A percentile compares a stretch with the other conserved stretches of the same genome.
Conservation (phyloP, 53 echinoderm and acorn worm species). For the Actinopyga echinites region DNA sequence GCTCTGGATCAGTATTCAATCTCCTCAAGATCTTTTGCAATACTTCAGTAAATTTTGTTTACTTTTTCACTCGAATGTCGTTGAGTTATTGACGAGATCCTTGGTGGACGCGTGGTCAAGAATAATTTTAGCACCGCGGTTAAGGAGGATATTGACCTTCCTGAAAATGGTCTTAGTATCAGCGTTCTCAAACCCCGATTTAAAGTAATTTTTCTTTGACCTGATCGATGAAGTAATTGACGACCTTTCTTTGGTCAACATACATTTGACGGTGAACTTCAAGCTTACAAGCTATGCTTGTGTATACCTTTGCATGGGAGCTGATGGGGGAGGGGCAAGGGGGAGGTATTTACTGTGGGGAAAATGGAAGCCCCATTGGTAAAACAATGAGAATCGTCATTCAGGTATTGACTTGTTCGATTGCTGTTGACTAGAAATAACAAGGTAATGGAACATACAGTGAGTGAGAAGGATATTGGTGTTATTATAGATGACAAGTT, state of each 20-base stretch:
- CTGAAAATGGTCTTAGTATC: conserved; percentile 45
- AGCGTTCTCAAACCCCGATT: conserved; percentile 21
- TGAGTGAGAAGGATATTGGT: too few relatives aligned
- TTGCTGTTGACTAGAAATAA: too few relatives aligned
- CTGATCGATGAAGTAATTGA: conserved; percentile 31
- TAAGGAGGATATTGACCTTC: conserved; percentile 39
- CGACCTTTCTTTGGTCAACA: conserved; percentile 9
- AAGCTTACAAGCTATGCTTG: too few relatives aligned
- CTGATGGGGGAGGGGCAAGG: too few relatives aligned
- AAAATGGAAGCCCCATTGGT: too few relatives aligned
- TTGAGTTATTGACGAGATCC: conserved; percentile 37
- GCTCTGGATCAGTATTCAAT: not conserved
- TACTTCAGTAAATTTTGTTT: not conserved
- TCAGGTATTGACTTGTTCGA: too few relatives aligned
- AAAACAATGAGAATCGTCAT: too few relatives aligned
- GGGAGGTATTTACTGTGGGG: too few relatives aligned
- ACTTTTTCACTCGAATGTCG: conserved; percentile 32
- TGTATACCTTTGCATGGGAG: too few relatives aligned
- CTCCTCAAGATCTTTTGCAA: not conserved
- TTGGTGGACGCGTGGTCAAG: conserved; percentile 41
- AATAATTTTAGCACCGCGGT: conserved; percentile 25
- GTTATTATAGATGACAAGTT: too few relatives aligned
- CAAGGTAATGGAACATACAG: too few relatives aligned
- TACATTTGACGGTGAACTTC: conserved; percentile 7
- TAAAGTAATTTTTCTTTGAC: conserved; percentile 26